These are phyloP conservation scores for Enchytraeus crypticus DNA, from an alignment of 2,888 invertebrate genomes.

Conservation along the genomic window DNA sequence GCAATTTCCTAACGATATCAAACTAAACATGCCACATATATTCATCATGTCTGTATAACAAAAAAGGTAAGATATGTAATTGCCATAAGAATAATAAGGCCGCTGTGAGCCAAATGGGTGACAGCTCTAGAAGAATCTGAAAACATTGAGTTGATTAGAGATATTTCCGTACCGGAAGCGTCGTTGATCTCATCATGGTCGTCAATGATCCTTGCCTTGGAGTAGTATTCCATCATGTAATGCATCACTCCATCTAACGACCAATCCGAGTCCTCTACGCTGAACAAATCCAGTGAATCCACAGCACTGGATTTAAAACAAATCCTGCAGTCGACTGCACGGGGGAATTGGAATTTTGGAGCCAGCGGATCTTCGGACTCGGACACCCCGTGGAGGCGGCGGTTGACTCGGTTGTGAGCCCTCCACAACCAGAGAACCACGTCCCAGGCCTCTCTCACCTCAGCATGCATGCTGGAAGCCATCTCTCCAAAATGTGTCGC, in stretches of 20 bases:
- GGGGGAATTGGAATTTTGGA: constrained; percentile 83
- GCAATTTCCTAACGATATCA: too few relatives aligned
- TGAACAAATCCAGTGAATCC: not conserved
- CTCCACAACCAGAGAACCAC: constrained; percentile 78
- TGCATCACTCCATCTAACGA: constrained; percentile 5
- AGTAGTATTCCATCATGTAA: constrained; percentile 10
- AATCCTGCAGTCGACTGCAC: constrained; percentile 57
- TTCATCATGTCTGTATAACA: too few relatives aligned
- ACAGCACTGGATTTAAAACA: constrained; percentile 29
- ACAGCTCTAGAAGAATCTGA: too few relatives aligned
- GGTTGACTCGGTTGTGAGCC: constrained; percentile 81
- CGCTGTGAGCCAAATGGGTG: too few relatives aligned
- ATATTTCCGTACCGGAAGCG: too few relatives aligned
- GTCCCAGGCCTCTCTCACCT: constrained; percentile 45
- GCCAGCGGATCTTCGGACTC: constrained; percentile 80
- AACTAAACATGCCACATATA: too few relatives aligned
- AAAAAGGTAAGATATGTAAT: too few relatives aligned
- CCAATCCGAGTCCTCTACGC: not conserved
- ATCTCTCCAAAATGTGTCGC: constrained; percentile 77
- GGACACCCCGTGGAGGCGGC: constrained; percentile 71
- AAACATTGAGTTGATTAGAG: too few relatives aligned
- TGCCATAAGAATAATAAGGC: too few relatives aligned
- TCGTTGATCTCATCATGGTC: not conserved
- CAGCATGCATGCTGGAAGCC: constrained; percentile 59
- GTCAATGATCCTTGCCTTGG: not conserved